Evolutionary conservation across 1,140 invertebrate genomes (phyloP), one percentile per base, ranked within the genome.

Genomic region (Cotesia chilonis): DNA sequence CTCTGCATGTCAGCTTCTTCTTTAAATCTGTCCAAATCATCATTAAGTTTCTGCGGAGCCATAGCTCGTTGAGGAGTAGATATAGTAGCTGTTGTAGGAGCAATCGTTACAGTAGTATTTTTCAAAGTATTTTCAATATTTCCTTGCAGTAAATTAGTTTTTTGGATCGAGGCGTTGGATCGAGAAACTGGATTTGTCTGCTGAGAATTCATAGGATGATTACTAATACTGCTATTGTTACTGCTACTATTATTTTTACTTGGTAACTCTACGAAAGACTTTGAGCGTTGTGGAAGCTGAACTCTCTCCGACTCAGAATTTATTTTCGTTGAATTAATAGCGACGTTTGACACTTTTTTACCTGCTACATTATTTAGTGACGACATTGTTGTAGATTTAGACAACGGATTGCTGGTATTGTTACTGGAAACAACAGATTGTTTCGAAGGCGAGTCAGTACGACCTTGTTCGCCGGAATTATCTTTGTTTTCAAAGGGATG

Each of bases 1-100:
- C 92, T 47, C 41, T 47, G 41, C 41, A 47, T 92, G 78, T 92
- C 91, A 1, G 91, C 91, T 37, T 91, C 91, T 81, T 93, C 91
- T 76, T 92, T 90, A 83, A 95, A 89, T 75, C 88, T 86, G 73
- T 91, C 90, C 51, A 91, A 83, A 74, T 89, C 88, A 65, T 89
- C 88, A 70, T 89, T 88, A 37, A 78, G 84, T 64, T 81, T 86
- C 7, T 81, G 77, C 47, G 61, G 69, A 20, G 59, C 20, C 67
- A 4, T 70, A 59, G 38, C 5, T 17, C 41, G 41, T 6, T 47
- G 41, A 47, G 41, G 5, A 47, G 41, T 10, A 7, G 4, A 6
- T 6, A 9, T 47, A 6, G 41, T 47, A 47, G 41, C 41, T 47
- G 4, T 10, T 47, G 41, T 6, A 47, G 41, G 2, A 47, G 41